A percentile compares a stretch with the other conserved stretches of the same genome.
phyloP scores from a whole-genome alignment of 2,113 vertebrate genomes.

The Stegostoma tigrinum region DNA sequence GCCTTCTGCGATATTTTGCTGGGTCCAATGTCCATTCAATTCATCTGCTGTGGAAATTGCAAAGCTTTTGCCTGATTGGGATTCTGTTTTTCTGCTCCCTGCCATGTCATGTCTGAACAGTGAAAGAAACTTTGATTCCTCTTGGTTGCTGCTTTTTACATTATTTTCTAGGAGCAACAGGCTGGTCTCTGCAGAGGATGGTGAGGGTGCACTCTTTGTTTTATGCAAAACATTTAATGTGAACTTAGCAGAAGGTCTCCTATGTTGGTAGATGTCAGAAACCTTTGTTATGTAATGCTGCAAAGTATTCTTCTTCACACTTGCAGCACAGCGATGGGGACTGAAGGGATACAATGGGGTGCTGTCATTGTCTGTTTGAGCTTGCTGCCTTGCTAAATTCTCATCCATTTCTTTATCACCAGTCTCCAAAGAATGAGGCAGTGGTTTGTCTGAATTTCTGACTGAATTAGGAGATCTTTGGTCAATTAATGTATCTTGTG shows the following conservation, averaged over 20 bases:
- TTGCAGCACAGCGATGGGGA: not conserved
- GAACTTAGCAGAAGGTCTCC: not conserved
- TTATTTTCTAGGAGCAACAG: not conserved
- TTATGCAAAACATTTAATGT: not conserved
- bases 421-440: not conserved
- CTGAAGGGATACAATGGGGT: not conserved
- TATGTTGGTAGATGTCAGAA: not conserved
- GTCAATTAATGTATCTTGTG: not conserved
- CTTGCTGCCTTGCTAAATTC: not conserved
- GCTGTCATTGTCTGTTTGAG: not conserved
- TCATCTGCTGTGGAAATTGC: not conserved
- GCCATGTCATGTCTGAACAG: not conserved
- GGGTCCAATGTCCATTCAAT: not conserved
- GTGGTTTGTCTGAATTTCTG: not conserved
- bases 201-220: not conserved
- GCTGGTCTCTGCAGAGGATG: not conserved
- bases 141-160: not conserved
- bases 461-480: not conserved
- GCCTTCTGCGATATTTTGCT: not conserved
- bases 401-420: not conserved
- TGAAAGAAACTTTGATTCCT: not conserved
- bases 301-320: not conserved
- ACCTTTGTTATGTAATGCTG: not conserved
- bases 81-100: not conserved
- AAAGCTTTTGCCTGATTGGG: not conserved